Percentiles rank a stretch among this genome's conserved stretches.
Conservation (phyloP, 1,140 invertebrate species). For the Diorhabda elongata region DNA sequence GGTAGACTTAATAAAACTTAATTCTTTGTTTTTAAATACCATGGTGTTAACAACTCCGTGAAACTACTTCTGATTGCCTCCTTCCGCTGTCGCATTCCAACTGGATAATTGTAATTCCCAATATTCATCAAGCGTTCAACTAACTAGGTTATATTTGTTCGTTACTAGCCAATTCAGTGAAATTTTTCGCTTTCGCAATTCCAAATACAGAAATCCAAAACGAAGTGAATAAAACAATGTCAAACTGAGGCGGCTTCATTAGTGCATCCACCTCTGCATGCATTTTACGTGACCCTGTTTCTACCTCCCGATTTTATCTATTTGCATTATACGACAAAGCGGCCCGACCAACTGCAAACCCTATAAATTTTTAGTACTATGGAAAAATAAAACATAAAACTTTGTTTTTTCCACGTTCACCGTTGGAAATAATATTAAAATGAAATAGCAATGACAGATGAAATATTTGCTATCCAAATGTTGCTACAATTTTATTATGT, state of each 20-base stretch:
- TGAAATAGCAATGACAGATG: too few relatives aligned
- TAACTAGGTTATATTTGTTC: conserved; percentile 13
- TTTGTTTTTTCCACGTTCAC: too few relatives aligned
- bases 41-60: too few relatives aligned
- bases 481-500: too few relatives aligned
- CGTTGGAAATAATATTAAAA: too few relatives aligned
- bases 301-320: conserved; percentile 10
- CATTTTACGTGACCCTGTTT: conserved; percentile 13
- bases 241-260: conserved; percentile 18
- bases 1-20: too few relatives aligned
- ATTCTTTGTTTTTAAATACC: too few relatives aligned
- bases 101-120: conserved; percentile 6
- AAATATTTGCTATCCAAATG: too few relatives aligned
- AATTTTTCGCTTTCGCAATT: conserved; percentile 17
- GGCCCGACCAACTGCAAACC: conserved; percentile 19
- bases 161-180: conserved; percentile 12
- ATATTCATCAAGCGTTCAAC: conserved; percentile 8
- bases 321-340: conserved; percentile 19
- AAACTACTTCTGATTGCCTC: too few relatives aligned
- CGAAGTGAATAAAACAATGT: conserved; percentile 18
- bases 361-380: conserved; percentile 11
- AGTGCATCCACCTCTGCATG: conserved; percentile 4
- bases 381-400: neutral
- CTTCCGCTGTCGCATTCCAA: neutral
- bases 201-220: conserved; percentile 18